Evolutionary conservation across 2,888 invertebrate species (phyloP).

Genomic region (Neelides folsomi): DNA sequence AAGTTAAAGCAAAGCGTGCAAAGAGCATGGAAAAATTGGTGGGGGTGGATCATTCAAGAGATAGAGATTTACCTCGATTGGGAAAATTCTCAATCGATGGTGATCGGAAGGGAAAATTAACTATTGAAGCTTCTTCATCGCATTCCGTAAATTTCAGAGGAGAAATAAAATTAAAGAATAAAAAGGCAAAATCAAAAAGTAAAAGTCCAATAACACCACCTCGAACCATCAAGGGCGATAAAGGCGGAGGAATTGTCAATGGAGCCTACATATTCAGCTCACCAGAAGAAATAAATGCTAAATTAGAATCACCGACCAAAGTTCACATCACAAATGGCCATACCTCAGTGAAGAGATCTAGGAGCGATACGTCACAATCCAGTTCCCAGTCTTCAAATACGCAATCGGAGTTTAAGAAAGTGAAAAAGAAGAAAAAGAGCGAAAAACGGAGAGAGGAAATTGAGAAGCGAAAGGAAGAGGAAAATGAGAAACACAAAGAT

Average conservation of each 20-base stretch:
- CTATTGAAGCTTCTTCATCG: not conserved
- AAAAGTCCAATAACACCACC: not conserved
- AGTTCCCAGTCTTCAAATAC: slow-evolving; percentile 2
- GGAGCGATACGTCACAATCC: not conserved
- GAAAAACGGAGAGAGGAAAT: slow-evolving; percentile 4
- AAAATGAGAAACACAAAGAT: slow-evolving; percentile 8
- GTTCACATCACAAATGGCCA: not conserved
- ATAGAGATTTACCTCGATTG: no score
- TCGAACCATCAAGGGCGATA: not conserved
- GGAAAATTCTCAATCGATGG: no score
- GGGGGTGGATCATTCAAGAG: no score
- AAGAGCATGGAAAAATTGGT: slow-evolving; percentile 9
- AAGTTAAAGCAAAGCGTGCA: slow-evolving; percentile 1
- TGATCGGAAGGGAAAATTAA: no score
- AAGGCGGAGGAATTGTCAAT: no score
- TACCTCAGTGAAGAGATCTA: not conserved
- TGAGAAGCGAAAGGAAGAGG: slow-evolving; percentile 2
- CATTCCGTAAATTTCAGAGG: not conserved
- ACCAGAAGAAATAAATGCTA: no score
- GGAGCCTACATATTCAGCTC: no score
- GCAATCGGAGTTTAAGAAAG: not conserved
- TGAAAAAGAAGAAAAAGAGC: slow-evolving; percentile 2
- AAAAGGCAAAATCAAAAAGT: not conserved
- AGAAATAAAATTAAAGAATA: not conserved
- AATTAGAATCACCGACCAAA: no score